Evolutionary conservation across 1,140 invertebrate species (phyloP).

Genomic region (Drosophila navojoa): DNA sequence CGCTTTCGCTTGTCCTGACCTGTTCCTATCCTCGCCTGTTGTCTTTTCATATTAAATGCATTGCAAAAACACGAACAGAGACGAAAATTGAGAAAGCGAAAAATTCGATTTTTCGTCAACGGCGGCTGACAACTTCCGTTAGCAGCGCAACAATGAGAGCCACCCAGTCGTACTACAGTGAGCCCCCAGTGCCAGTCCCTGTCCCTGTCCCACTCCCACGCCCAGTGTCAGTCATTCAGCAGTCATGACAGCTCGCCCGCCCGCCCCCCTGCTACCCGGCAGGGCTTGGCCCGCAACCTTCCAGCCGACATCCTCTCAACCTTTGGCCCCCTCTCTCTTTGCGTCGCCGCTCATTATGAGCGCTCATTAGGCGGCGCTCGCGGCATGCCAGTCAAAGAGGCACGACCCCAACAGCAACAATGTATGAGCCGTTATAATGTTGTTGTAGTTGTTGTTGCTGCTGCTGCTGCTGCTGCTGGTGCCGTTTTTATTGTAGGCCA

Average conservation of each 20-base stretch:
- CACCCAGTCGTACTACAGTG: constrained; percentile 1
- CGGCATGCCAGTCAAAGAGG: constrained; percentile 68
- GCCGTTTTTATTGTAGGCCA: constrained; percentile 3
- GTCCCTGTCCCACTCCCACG: constrained; percentile 19
- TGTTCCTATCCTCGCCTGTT: constrained; percentile 67
- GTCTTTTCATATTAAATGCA: constrained; percentile 81
- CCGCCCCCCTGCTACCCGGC: constrained; percentile 24
- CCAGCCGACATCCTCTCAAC: constrained; percentile 24
- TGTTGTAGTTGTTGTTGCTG: not conserved
- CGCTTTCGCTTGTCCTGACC: constrained; percentile 26
- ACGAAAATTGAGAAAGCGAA: constrained; percentile 16
- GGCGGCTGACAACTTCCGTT: constrained; percentile 67
- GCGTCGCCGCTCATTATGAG: constrained; percentile 72
- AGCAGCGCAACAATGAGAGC: constrained; percentile 40
- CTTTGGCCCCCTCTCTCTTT: constrained; percentile 27
- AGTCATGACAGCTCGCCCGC: too few species aligned
- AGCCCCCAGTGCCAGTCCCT: constrained; percentile 15
- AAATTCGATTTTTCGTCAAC: constrained; percentile 69
- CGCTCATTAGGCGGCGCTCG: constrained; percentile 75
- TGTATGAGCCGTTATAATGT: constrained; percentile 7
- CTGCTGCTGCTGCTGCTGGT: not conserved
- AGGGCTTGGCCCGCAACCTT: not conserved
- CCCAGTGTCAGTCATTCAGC: constrained; percentile 51
- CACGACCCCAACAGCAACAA: constrained; percentile 47
- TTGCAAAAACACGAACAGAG: constrained; percentile 50